Conservation (phyloP, 2,797 vertebrate species). For the Limnodromus scolopaceus region DNA sequence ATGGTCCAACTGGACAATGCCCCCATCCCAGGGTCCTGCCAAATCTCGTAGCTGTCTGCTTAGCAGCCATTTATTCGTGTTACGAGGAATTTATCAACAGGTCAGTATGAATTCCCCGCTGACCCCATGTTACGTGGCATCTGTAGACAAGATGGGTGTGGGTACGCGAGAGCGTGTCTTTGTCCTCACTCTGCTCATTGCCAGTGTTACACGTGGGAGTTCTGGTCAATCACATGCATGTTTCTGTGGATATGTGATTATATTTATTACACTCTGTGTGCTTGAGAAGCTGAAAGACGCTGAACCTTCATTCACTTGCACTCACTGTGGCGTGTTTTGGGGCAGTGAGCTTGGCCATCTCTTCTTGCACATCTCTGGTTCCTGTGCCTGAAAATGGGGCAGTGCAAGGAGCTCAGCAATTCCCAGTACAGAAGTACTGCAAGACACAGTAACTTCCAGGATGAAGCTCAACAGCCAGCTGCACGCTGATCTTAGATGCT, state of each 20-base stretch:
- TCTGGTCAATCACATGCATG: neutral
- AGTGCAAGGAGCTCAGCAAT: neutral
- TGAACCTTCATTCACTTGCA: neutral
- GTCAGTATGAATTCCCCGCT: constrained; percentile 77
- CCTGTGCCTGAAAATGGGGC: neutral
- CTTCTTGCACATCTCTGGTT: neutral
- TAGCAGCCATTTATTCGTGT: constrained; percentile 98
- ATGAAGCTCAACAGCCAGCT: neutral
- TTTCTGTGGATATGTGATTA: neutral
- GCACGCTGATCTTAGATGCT: neutral
- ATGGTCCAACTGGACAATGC: constrained; percentile 96
- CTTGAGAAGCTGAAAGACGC: neutral
- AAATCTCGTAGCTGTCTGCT: constrained; percentile 97
- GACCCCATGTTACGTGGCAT: fast-evolving
- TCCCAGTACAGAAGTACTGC: neutral
- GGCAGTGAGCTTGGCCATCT: too few relatives aligned
- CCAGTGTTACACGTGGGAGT: neutral
- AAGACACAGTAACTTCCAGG: neutral
- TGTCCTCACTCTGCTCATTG: neutral
- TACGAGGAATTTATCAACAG: constrained; percentile 99
- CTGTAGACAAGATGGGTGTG: neutral
- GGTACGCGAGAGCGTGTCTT: neutral
- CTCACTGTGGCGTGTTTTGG: neutral
- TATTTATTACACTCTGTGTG: neutral
- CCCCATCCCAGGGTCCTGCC: constrained; percentile 98